Conservation (phyloP, 2,888 invertebrate genomes). For the Chirona hameri region DNA sequence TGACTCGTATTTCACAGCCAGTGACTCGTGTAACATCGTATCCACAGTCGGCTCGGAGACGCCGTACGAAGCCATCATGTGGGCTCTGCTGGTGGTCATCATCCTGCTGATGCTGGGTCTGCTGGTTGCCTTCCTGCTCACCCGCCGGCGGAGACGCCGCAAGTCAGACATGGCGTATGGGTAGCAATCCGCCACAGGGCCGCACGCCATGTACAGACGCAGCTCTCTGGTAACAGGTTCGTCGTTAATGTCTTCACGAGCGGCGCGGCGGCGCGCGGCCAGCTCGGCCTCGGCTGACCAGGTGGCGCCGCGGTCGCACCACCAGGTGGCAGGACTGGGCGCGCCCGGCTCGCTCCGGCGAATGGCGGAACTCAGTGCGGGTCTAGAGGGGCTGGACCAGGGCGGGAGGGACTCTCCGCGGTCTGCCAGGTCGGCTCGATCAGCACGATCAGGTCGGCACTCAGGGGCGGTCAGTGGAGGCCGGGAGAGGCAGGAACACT, state of each 20-base stretch:
- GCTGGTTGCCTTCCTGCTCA: background rate
- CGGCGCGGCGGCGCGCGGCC: background rate
- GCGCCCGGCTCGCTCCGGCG: background rate
- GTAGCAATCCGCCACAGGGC: constrained; percentile 13
- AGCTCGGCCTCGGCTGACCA: background rate
- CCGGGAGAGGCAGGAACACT: no score
- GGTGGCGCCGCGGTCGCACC: background rate
- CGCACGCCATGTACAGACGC: background rate
- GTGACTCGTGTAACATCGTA: no score
- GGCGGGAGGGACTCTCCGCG: background rate
- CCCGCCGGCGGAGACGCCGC: background rate
- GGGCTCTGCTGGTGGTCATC: constrained; percentile 1
- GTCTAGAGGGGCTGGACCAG: background rate
- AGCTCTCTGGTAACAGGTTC: background rate
- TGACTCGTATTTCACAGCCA: no score
- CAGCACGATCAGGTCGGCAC: no score
- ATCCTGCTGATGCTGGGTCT: background rate
- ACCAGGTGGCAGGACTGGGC: background rate
- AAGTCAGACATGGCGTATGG: constrained; percentile 6
- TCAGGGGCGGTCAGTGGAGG: no score
- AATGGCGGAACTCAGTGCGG: background rate
- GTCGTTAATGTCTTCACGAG: constrained; percentile 4
- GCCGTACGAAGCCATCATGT: background rate
- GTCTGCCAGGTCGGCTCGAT: no score
- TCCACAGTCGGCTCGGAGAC: background rate